These are phyloP conservation scores for Porites lutea DNA, from an alignment of 64 coral and sea anemone genomes.

Conservation along the genomic window DNA sequence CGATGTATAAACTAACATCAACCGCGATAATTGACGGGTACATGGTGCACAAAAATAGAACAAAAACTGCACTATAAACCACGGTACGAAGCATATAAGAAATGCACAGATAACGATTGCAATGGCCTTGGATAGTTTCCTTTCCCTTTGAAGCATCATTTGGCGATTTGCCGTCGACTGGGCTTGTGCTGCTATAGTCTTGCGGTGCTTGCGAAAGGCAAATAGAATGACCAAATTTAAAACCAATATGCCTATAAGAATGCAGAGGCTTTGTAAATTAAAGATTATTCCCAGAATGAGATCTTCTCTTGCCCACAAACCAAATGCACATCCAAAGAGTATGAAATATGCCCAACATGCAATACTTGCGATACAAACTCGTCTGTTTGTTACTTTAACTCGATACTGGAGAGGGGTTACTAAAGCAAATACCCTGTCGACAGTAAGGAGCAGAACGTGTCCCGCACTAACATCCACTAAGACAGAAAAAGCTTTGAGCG, in stretches of 20 bases:
- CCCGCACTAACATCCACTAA: constrained; percentile 6
- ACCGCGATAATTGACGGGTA: background rate
- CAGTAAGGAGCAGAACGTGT: constrained; percentile 45
- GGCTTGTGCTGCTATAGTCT: background rate
- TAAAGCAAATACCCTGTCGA: constrained; percentile 39
- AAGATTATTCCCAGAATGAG: background rate
- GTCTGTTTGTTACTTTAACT: constrained; percentile 3
- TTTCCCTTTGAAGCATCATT: background rate
- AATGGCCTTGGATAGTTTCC: constrained; percentile 27
- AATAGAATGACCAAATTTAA: background rate
- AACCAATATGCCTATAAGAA: background rate
- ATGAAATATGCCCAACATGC: constrained; percentile 27
- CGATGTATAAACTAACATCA: background rate
- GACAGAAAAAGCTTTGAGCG: background rate
- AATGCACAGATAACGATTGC: constrained; percentile 3
- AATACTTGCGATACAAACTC: background rate
- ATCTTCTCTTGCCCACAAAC: background rate
- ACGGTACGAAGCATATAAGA: constrained; percentile 4
- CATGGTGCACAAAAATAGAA: background rate
- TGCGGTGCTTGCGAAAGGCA: background rate
- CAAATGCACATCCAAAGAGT: background rate
- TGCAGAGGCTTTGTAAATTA: background rate
- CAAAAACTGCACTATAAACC: background rate
- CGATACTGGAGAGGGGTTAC: constrained; percentile 24
- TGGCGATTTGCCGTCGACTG: background rate